phyloP scores from a whole-genome alignment of 2,888 invertebrate species.

The Polydrusus pterygomalis region DNA sequence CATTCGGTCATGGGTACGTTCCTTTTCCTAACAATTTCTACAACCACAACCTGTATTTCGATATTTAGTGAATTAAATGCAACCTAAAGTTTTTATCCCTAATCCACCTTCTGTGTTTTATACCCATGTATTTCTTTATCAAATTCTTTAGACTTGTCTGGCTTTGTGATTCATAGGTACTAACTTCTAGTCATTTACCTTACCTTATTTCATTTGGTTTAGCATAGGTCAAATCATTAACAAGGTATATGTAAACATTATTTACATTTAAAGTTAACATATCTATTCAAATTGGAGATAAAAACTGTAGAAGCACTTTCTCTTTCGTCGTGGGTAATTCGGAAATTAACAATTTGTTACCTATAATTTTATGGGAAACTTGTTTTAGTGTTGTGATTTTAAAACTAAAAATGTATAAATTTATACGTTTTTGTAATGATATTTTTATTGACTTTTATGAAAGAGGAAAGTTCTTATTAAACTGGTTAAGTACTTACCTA shows the following conservation, averaged over 20 bases:
- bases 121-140: not conserved
- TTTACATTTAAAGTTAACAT: constrained; percentile 17
- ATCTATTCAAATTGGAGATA: not conserved
- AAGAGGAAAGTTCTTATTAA: too few species aligned
- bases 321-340: not conserved
- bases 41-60: too few species aligned
- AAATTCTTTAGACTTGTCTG: not conserved
- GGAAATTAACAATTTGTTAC: not conserved
- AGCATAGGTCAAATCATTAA: constrained; percentile 11
- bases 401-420: not conserved
- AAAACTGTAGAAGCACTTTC: constrained; percentile 2
- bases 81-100: too few species aligned
- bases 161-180: not conserved
- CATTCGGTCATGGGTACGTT: too few species aligned
- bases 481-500: too few species aligned
- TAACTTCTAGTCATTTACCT: not conserved
- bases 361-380: not conserved
- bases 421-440: not conserved
- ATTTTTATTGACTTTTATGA: too few species aligned
- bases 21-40: too few species aligned
- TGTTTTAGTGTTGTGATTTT: too few species aligned
- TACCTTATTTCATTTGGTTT: not conserved
- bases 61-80: too few species aligned
- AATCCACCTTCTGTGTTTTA: too few species aligned
- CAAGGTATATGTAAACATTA: not conserved